These are phyloP conservation scores for Neodontobutis hainanensis DNA, from an alignment of 2,113 vertebrate species.

Conservation along the genomic window DNA sequence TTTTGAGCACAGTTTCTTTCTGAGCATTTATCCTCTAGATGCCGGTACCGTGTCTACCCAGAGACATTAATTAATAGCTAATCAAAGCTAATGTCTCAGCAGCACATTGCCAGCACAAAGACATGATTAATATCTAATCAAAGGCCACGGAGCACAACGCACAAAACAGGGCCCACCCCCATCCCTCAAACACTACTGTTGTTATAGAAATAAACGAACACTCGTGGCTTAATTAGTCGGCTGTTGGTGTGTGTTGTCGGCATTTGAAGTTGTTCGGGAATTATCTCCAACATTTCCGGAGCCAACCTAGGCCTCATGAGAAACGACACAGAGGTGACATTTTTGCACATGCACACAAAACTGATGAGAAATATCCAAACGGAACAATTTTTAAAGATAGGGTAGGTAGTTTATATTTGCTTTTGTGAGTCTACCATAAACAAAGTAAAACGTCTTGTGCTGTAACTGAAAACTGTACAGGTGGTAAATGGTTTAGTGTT, in stretches of 20 bases:
- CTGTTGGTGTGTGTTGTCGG: conserved; percentile 58
- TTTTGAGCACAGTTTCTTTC: conserved; percentile 72
- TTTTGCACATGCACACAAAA: conserved; percentile 3
- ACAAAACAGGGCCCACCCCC: conserved; percentile 77
- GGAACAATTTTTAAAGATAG: background rate
- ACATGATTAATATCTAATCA: conserved; percentile 86
- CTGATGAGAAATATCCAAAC: conserved; percentile 4
- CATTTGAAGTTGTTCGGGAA: conserved; percentile 70
- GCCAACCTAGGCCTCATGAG: conserved; percentile 67
- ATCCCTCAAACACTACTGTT: conserved; percentile 69
- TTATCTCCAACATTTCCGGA: conserved; percentile 46
- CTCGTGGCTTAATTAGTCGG: conserved; percentile 76
- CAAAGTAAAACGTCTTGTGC: background rate
- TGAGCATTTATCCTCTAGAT: conserved; percentile 76
- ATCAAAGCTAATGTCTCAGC: conserved; percentile 84
- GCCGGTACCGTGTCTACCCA: conserved; percentile 73
- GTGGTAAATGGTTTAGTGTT: no score
- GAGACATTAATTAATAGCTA: conserved; percentile 85
- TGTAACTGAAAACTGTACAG: no score
- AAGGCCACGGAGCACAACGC: conserved; percentile 75
- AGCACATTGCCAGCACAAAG: conserved; percentile 79
- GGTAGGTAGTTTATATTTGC: background rate
- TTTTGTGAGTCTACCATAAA: background rate
- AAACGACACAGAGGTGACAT: conserved; percentile 68
- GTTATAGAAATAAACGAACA: conserved; percentile 75